A percentile compares a stretch with the other conserved stretches of the same genome.
These are phyloP conservation scores for Thripadectes ignobilis DNA, from an alignment of 2,797 vertebrate species.

Conservation along the genomic window DNA sequence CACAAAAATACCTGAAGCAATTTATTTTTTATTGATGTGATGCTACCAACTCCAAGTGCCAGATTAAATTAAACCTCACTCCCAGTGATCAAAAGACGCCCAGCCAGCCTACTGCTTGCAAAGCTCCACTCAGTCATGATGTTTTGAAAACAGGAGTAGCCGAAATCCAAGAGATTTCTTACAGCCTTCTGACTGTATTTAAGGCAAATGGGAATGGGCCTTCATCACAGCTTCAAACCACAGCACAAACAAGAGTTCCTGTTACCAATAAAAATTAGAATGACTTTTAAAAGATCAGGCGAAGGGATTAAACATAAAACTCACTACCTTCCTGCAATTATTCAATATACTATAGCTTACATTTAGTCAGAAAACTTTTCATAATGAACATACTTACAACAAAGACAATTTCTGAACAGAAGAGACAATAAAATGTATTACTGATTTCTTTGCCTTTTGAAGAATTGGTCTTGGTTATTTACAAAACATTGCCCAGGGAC, in stretches of 20 bases:
- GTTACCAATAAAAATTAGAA: not conserved
- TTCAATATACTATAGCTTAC: not conserved
- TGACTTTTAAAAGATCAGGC: not conserved
- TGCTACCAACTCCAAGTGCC: constrained; percentile 28
- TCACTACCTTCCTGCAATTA: not conserved
- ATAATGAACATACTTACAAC: not conserved
- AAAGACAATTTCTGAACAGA: not conserved
- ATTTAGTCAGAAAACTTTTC: not conserved
- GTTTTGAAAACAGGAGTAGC: constrained; percentile 24
- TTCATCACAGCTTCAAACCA: constrained; percentile 19
- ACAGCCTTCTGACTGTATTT: constrained; percentile 13
- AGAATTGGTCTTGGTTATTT: not conserved
- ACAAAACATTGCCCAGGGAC: not conserved
- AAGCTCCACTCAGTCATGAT: not conserved
- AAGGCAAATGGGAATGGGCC: not conserved
- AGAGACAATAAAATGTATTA: not conserved
- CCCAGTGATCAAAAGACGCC: constrained; percentile 41
- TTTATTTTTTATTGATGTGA: constrained; percentile 33
- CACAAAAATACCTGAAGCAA: constrained; percentile 46
- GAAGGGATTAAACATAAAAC: not conserved
- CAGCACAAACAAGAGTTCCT: not conserved
- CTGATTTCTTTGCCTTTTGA: not conserved
- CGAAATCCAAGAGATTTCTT: constrained; percentile 40
- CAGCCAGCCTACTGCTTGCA: not conserved
- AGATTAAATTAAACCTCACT: constrained; percentile 51